Evolutionary conservation across 2,888 invertebrate species (phyloP).

Genomic region (Aporophyla lueneburgensis): DNA sequence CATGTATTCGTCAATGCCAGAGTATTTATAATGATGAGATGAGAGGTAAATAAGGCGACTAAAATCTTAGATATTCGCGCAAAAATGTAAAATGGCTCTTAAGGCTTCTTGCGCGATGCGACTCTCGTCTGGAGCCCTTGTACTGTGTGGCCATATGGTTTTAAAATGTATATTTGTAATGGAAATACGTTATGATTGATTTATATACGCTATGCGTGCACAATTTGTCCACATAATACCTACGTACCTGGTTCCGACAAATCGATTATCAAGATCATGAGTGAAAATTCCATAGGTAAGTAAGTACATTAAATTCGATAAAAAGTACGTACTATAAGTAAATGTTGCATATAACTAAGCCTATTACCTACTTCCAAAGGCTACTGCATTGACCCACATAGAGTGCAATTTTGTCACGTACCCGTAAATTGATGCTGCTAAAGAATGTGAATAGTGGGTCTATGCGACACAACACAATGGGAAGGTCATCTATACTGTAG

Average conservation of each 20-base stretch:
- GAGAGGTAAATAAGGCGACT: too few species aligned
- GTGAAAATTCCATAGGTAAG: neutral
- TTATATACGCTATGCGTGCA: neutral
- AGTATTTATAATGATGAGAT: too few species aligned
- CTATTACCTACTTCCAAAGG: conserved; percentile 23
- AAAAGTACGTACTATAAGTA: conserved; percentile 14
- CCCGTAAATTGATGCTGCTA: conserved; percentile 32
- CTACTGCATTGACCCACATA: conserved; percentile 48
- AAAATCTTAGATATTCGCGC: too few species aligned
- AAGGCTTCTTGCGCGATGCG: too few species aligned
- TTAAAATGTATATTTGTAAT: neutral
- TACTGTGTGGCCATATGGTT: too few species aligned
- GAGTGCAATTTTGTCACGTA: conserved; percentile 47
- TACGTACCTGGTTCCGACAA: neutral
- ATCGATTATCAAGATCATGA: conserved; percentile 3
- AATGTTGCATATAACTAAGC: conserved; percentile 34
- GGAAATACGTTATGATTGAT: neutral
- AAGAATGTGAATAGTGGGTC: conserved; percentile 23
- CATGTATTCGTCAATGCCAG: too few species aligned
- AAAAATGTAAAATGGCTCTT: too few species aligned
- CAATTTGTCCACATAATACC: neutral
- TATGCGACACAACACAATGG: neutral
- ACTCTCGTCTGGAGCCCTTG: too few species aligned
- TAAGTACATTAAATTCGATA: conserved; percentile 5
- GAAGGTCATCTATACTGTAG: neutral